Conservation (phyloP, 2,888 invertebrate genomes). For the Chironomus riparius region DNA sequence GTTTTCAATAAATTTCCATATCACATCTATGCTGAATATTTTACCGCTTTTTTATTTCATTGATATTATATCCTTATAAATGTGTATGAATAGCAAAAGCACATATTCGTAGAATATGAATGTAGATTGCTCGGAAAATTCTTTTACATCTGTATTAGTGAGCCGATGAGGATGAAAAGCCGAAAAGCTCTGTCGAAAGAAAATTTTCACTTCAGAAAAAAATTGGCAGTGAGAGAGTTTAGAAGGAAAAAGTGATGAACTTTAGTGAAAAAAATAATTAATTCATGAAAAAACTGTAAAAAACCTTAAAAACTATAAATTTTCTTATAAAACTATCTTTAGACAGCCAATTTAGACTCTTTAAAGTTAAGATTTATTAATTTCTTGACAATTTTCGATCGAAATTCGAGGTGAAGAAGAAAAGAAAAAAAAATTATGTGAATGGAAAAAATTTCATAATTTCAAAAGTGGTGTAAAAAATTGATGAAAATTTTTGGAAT, state of each 20-base stretch:
- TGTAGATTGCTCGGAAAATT: neutral
- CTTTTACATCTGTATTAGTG: neutral
- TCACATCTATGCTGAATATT: no score
- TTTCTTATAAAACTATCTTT: conserved; percentile 19
- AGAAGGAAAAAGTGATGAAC: conserved; percentile 23
- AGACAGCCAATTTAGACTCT: conserved; percentile 16
- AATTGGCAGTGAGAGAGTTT: conserved; percentile 17
- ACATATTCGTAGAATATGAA: neutral
- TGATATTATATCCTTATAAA: no score
- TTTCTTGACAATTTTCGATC: conserved; percentile 22
- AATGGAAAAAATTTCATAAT: conserved; percentile 1
- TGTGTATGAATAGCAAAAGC: neutral
- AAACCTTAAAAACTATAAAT: conserved; percentile 20
- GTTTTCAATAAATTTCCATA: no score
- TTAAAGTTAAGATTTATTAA: conserved; percentile 7
- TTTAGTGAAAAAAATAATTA: conserved; percentile 17
- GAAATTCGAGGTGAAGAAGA: conserved; percentile 9
- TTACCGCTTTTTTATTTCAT: no score
- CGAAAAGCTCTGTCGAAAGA: neutral
- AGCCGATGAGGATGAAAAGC: conserved; percentile 14
- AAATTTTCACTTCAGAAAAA: conserved; percentile 23
- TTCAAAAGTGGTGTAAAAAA: conserved; percentile 22
- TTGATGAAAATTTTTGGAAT: neutral
- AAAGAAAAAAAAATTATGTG: conserved; percentile 13
- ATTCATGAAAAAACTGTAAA: conserved; percentile 23